These are phyloP conservation scores for Lasius platythorax DNA, from an alignment of 2,888 invertebrate species.

Conservation along the genomic window DNA sequence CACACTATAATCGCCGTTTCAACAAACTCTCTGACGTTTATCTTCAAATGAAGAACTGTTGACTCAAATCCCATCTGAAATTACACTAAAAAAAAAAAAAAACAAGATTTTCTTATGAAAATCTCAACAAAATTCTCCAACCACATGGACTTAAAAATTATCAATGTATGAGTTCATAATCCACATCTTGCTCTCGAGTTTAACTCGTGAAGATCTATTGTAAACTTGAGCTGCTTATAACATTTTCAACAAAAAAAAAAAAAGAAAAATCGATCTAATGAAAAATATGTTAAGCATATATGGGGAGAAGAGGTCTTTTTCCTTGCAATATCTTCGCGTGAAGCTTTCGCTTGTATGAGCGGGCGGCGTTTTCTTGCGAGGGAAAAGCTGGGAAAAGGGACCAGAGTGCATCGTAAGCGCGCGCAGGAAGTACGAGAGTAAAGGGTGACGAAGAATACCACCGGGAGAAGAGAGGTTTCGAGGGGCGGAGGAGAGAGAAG, in stretches of 20 bases:
- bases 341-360: constrained; percentile 14
- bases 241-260: not conserved
- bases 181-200: not conserved
- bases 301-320: not conserved
- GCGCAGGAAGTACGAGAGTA: constrained; percentile 4
- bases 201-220: not conserved
- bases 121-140: not conserved
- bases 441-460: constrained; percentile 17
- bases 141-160: not conserved
- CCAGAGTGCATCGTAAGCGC: constrained; percentile 13
- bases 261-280: not conserved
- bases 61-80: not conserved
- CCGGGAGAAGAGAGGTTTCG: constrained; percentile 20
- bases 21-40: constrained; percentile 24
- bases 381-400: constrained; percentile 14
- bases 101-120: not conserved
- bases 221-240: not conserved
- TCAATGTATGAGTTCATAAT: not conserved
- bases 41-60: constrained; percentile 30
- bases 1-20: not conserved
- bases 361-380: constrained; percentile 24
- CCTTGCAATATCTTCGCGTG: constrained; percentile 23
- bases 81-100: not conserved
- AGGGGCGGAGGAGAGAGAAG: not conserved
- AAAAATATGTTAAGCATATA: not conserved